phyloP scores from a whole-genome alignment of 2,888 invertebrate genomes.

The Aquatica leii region DNA sequence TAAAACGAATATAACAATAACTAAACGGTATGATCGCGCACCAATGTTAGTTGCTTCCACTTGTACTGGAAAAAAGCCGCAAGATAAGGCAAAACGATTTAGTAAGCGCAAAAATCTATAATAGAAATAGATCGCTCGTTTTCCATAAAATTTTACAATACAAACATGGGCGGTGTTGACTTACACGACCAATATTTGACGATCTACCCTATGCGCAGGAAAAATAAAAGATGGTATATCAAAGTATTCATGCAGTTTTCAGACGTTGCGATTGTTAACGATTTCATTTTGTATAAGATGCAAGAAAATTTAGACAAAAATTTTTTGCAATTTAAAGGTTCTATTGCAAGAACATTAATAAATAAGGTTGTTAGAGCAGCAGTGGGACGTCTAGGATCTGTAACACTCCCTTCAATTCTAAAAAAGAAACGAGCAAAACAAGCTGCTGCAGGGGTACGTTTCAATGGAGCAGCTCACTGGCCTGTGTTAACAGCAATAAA shows the following conservation, averaged over 20 bases:
- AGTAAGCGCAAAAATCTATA: background rate
- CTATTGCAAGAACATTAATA: no score
- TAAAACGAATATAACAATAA: no score
- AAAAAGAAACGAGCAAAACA: no score
- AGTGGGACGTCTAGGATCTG: no score
- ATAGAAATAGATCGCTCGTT: background rate
- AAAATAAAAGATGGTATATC: background rate
- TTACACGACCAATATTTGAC: background rate
- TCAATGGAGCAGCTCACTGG: no score
- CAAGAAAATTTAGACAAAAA: background rate
- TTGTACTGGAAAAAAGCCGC: background rate
- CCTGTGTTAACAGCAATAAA: background rate
- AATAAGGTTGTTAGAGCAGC: no score
- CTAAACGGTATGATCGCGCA: no score
- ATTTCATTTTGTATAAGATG: background rate
- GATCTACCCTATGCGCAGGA: background rate
- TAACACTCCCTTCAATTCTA: background rate
- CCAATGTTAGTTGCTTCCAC: no score
- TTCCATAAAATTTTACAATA: background rate
- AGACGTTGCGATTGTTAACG: background rate
- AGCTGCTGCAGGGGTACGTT: no score
- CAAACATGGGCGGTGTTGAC: background rate
- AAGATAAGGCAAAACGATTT: background rate
- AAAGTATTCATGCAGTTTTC: slow-evolving; percentile 1
- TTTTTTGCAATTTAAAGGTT: no score